phyloP scores from a whole-genome alignment of 2,888 invertebrate genomes.

The Brenthis hecate region DNA sequence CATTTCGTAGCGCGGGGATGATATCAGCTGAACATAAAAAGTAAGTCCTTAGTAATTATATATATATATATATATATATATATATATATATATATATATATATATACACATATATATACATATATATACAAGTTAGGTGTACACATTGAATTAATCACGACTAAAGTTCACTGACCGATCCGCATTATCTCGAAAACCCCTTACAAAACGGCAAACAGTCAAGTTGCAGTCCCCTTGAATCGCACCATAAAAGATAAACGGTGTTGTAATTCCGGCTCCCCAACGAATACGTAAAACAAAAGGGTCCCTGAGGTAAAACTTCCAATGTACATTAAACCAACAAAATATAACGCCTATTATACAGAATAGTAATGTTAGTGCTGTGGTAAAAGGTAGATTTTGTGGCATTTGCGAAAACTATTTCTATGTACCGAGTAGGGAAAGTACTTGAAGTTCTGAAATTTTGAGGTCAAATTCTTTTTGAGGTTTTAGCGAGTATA shows the following conservation, averaged over 20 bases:
- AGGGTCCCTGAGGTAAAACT: constrained; percentile 32
- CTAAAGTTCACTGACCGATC: constrained; percentile 30
- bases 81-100: too few species aligned
- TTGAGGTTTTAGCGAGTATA: too few species aligned
- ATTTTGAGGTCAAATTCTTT: too few species aligned
- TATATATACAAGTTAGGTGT: neutral
- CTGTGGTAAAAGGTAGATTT: neutral
- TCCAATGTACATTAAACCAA: constrained; percentile 16
- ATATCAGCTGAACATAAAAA: too few species aligned
- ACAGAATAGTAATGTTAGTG: constrained; percentile 3
- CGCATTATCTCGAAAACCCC: constrained; percentile 30
- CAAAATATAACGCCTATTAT: constrained; percentile 21
- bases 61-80: too few species aligned
- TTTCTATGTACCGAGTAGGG: too few species aligned
- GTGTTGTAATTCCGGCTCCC: constrained; percentile 47
- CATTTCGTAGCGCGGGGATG: too few species aligned
- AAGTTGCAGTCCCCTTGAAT: constrained; percentile 34
- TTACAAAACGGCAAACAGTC: constrained; percentile 30
- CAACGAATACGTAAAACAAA: constrained; percentile 45
- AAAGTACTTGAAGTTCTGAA: too few species aligned
- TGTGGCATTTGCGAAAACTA: neutral
- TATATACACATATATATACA: too few species aligned
- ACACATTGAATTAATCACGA: constrained; percentile 1
- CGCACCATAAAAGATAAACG: constrained; percentile 42
- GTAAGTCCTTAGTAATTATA: neutral